A percentile compares a stretch with the other conserved stretches of the same genome.
phyloP scores from a whole-genome alignment of 2,797 vertebrate genomes.

The Sternarchorhynchus goeldii region DNA sequence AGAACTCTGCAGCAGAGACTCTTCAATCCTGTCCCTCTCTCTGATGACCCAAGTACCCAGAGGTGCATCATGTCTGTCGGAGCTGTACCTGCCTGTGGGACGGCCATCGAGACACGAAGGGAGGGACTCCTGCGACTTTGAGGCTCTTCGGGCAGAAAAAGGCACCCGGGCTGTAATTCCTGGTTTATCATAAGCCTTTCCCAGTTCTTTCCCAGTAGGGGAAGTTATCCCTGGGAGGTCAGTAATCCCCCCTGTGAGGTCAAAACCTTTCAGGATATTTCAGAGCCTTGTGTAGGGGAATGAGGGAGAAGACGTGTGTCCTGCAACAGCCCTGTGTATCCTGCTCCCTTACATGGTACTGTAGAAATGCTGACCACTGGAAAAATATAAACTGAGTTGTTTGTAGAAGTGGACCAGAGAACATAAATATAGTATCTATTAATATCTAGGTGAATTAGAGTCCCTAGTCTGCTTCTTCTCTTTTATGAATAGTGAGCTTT shows the following conservation, averaged over 20 bases:
- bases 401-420: too few relatives aligned
- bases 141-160: slow-evolving; percentile 63
- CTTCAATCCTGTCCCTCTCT: slow-evolving; percentile 18
- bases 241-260: too few relatives aligned
- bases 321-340: slow-evolving; percentile 61
- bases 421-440: too few relatives aligned
- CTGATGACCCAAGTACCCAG: not conserved
- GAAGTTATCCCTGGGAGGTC: too few relatives aligned
- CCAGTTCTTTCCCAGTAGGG: too few relatives aligned
- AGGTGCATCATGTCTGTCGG: slow-evolving; percentile 7
- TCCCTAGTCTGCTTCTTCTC: too few relatives aligned
- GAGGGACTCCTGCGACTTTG: slow-evolving; percentile 68
- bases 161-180: slow-evolving; percentile 48
- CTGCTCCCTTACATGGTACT: too few relatives aligned
- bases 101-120: slow-evolving; percentile 69
- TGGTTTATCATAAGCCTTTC: not conserved
- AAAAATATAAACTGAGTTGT: too few relatives aligned
- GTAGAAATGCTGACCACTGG: too few relatives aligned
- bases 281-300: not conserved
- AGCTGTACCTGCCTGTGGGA: slow-evolving; percentile 31
- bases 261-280: too few relatives aligned
- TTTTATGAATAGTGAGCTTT: too few relatives aligned
- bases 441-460: too few relatives aligned
- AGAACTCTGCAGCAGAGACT: slow-evolving; percentile 1
- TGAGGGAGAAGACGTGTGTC: slow-evolving; percentile 59